Percentiles rank a stretch among this genome's conserved stretches.
Conservation (phyloP, 2,113 vertebrate genomes). For the Phylloscopus whistleri region DNA sequence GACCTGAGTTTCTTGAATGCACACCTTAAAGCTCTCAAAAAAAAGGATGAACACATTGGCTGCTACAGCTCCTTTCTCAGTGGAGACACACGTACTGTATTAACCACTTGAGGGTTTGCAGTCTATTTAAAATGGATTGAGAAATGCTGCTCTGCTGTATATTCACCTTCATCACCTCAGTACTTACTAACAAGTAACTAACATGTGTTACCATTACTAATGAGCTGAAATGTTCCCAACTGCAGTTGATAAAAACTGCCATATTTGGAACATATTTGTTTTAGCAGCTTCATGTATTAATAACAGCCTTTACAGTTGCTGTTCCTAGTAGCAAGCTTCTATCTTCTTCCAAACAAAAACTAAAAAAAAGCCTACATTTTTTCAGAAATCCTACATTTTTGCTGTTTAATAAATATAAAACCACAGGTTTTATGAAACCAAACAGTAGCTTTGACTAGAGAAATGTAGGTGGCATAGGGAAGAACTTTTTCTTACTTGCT, state of each 20-base stretch:
- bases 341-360: neutral
- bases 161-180: neutral
- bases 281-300: neutral
- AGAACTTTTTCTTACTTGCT: neutral
- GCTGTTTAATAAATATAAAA: neutral
- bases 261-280: neutral
- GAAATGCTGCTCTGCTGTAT: neutral
- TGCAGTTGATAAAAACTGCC: neutral
- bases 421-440: neutral
- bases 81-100: neutral
- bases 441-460: neutral
- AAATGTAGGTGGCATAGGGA: neutral
- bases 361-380: accelerated
- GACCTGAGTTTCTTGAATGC: neutral
- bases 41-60: neutral
- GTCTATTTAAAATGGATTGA: neutral
- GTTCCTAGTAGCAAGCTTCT: neutral
- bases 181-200: neutral
- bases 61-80: neutral
- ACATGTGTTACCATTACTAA: neutral
- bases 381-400: neutral
- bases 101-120: neutral
- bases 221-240: neutral
- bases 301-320: neutral
- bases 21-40: neutral